A percentile compares a stretch with the other conserved stretches of the same genome.
These are phyloP conservation scores for Lagria hirta DNA, from an alignment of 2,888 invertebrate species.

Conservation along the genomic window DNA sequence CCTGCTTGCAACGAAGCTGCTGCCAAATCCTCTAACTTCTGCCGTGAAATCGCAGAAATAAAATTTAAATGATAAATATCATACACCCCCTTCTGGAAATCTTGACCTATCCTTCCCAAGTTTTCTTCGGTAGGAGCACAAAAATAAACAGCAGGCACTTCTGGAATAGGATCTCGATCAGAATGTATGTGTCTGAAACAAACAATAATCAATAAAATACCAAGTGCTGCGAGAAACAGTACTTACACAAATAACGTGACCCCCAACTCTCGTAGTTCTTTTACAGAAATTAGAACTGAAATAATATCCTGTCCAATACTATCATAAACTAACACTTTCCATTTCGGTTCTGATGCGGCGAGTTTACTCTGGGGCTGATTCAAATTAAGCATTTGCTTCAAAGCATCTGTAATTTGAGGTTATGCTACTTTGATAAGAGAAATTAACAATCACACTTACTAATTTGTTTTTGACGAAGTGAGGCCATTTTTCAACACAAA, in stretches of 20 bases:
- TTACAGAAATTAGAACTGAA: slow-evolving; percentile 92
- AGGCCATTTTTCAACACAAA: slow-evolving; percentile 57
- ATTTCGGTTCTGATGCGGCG: slow-evolving; percentile 82
- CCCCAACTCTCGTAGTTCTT: slow-evolving; percentile 92
- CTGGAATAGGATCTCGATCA: slow-evolving; percentile 90
- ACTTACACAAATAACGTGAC: slow-evolving; percentile 96
- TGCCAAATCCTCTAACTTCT: slow-evolving; percentile 93
- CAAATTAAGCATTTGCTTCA: slow-evolving; percentile 94
- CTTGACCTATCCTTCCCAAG: slow-evolving; percentile 88
- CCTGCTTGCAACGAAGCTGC: slow-evolving; percentile 88
- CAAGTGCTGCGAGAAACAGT: slow-evolving; percentile 24
- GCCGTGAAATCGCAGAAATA: slow-evolving; percentile 90
- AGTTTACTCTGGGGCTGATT: slow-evolving; percentile 79
- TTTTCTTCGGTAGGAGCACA: slow-evolving; percentile 96
- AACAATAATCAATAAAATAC: slow-evolving; percentile 7
- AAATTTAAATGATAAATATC: slow-evolving; percentile 96
- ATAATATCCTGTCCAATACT: slow-evolving; percentile 97
- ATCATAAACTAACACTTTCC: slow-evolving; percentile 97
- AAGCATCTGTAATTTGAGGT: slow-evolving; percentile 67
- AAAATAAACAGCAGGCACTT: slow-evolving; percentile 98
- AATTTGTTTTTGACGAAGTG: slow-evolving; percentile 71
- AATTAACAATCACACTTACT: slow-evolving; percentile 55
- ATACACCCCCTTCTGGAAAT: slow-evolving; percentile 84
- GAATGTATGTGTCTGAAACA: slow-evolving; percentile 76
- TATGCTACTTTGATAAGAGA: neutral